Base-by-base conservation (phyloP, 2,888 invertebrate species). In the Eupelmus urozonus region DNA sequence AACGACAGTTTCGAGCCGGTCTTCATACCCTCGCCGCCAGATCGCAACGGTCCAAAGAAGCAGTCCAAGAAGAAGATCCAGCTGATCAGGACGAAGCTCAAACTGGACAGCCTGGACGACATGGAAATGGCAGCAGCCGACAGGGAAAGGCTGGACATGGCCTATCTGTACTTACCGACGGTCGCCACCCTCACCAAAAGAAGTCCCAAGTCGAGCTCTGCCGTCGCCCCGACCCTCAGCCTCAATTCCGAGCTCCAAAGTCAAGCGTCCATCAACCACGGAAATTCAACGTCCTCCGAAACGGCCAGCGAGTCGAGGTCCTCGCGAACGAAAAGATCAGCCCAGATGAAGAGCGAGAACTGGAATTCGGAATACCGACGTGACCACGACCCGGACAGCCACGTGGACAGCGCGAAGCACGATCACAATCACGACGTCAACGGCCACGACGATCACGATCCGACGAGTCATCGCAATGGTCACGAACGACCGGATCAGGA, bases 21-120 rank as follows among this genome's bases (percentile, higher is more conserved):
- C 91, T 96, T 96, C 83, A 93, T 96, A 82, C 95, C 96, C 0
- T 95, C 96, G 0, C 95, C 95, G 0, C 92, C 92, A 13, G 95
- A 95, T 83, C 93, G 81, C 85, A 86, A 81, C 85, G 90, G 82
- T 78, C 88, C 29, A 87, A 91, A 82, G 85, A 90, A 77, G 66
- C 73, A 80, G 18, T 83, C 78, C 71, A 84, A 84, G 59, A 85
- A 84, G 53, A 80, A 82, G 29, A 73, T 72, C 11, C 71, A 62
- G 5, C 75, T 72, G 1, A 40, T 51, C 23, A 78, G 72, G n/a
- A 67, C 25, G 11, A 77, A 81, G 65, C 25, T 75, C 0, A 80
- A 80, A 57, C 34, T 83, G 34, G 87, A 89, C 34, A 88, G 91
- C 1, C 86, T 90, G 1, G 91, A 92, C 20, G 93, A 94, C 84